Evolutionary conservation across 2,888 invertebrate genomes (phyloP), one percentile per base, ranked within the genome.

Genomic region (Patella ulyssiponensis): DNA sequence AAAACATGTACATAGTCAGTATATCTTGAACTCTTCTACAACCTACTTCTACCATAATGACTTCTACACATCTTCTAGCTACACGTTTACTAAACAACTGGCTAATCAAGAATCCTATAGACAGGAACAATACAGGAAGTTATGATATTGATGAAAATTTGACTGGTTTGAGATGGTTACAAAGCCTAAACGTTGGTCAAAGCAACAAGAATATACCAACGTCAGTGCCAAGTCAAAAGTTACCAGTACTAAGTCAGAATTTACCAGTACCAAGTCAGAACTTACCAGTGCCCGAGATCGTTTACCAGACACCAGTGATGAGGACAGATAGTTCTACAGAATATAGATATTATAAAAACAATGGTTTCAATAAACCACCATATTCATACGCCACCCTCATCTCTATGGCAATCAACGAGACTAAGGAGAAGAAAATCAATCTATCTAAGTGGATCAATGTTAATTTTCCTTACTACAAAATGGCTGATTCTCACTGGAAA

Each of bases 401-500:
- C 20, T 23, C 64, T 23, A 64, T 64, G 64, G 64, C 64, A 64
- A 64, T 64, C 23, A 64, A 64, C 20, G 64, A 64, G 14, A 64
- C 64, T 11, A 23, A 23, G 23, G 64, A 64, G 11, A 64, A 64
- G 20, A 64, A 64, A 64, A 64, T 64, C 20, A 64, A 20, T 23
- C 11, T 64, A 64, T 64, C 64, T 23, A 23, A 64, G 23, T 64
- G 64, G 64, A 64, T 64, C 23, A 64, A 23, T 12, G 64, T n/a
- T 23, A 20, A 64, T 64, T 64, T 64, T 64, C 12, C 23, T 23
- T 64, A 64, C 64, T 64, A 64, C 64, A 64, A 23, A 64, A 64
- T 64, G 64, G 3, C 64, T 4, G 12, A 20, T 23, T 23, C 23
- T 64, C 23, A 14, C 14, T 64, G 64, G 64, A 85, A 92, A 93